A percentile compares a stretch with the other conserved stretches of the same genome.
These are phyloP conservation scores for Cyprinus carpio DNA, from an alignment of 2,113 vertebrate genomes.

Conservation along the genomic window DNA sequence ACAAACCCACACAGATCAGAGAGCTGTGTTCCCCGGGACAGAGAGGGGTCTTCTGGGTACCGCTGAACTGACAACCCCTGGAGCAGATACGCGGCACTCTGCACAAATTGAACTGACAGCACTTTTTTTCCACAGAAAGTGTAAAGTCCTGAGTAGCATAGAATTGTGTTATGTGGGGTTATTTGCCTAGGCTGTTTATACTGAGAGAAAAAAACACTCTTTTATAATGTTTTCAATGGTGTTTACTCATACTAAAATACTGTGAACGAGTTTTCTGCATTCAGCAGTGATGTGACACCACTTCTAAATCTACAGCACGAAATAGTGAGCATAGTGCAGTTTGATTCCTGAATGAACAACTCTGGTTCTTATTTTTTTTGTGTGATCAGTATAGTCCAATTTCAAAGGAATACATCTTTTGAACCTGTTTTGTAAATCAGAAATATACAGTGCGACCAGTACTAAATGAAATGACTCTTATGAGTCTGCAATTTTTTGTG, in stretches of 20 bases:
- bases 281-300: background rate
- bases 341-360: background rate
- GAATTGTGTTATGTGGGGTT: background rate
- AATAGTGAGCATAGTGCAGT: background rate
- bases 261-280: background rate
- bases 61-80: conserved; percentile 47
- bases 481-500: background rate
- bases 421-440: background rate
- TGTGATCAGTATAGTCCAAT: background rate
- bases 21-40: conserved; percentile 7
- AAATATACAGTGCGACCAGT: background rate
- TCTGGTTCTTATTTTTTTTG: background rate
- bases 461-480: background rate
- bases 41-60: conserved; percentile 21
- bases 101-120: conserved; percentile 45
- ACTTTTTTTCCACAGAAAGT: conserved; percentile 24
- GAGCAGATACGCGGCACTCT: background rate
- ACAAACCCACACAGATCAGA: conserved; percentile 22
- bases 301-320: background rate
- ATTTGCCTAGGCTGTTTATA: conserved; percentile 1
- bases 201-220: background rate
- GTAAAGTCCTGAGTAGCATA: conserved; percentile 12
- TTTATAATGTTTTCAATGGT: background rate
- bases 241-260: background rate
- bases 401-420: background rate